A percentile compares a stretch with the other conserved stretches of the same genome.
phyloP scores from a whole-genome alignment of 37 sponge, comb jelly and placozoan species.

The Aplysina aerophoba region DNA sequence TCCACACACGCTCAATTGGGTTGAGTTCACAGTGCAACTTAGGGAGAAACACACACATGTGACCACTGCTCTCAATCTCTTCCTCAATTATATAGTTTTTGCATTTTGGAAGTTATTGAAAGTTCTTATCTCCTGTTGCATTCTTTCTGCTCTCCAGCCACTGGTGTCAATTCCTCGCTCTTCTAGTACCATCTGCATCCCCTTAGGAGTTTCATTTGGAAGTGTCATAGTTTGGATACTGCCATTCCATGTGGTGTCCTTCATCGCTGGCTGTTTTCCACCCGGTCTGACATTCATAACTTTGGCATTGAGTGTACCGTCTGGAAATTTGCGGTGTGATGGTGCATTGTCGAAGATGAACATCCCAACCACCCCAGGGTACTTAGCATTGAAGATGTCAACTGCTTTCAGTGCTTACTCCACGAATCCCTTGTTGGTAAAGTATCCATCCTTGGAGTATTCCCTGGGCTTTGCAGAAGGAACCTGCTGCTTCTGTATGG shows the following conservation, averaged over 20 bases:
- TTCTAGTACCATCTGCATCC: slow-evolving; percentile 40
- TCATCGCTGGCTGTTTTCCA: slow-evolving; percentile 59
- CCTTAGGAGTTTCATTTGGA: slow-evolving; percentile 29
- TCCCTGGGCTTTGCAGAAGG: not conserved
- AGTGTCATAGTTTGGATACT: slow-evolving; percentile 18
- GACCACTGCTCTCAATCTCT: slow-evolving; percentile 12
- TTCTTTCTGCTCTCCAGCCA: slow-evolving; percentile 41
- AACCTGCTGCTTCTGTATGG: not conserved
- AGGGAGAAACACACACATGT: slow-evolving; percentile 32
- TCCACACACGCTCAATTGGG: slow-evolving; percentile 55
- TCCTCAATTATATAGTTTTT: slow-evolving; percentile 12
- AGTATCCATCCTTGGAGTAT: slow-evolving; percentile 5
- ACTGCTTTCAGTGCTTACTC: slow-evolving; percentile 5
- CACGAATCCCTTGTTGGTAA: not conserved
- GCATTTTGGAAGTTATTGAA: slow-evolving; percentile 40
- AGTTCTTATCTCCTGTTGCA: slow-evolving; percentile 40
- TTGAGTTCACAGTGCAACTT: slow-evolving; percentile 65
- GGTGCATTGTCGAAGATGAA: slow-evolving; percentile 23
- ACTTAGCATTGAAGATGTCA: slow-evolving; percentile 11
- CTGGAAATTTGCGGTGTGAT: slow-evolving; percentile 14
- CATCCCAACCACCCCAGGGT: not conserved
- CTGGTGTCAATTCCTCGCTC: slow-evolving; percentile 40
- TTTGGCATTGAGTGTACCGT: slow-evolving; percentile 41
- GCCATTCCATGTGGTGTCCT: slow-evolving; percentile 47
- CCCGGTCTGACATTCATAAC: slow-evolving; percentile 68